phyloP scores from a whole-genome alignment of 1,140 invertebrate genomes.

The Metopolophium dirhodum region DNA sequence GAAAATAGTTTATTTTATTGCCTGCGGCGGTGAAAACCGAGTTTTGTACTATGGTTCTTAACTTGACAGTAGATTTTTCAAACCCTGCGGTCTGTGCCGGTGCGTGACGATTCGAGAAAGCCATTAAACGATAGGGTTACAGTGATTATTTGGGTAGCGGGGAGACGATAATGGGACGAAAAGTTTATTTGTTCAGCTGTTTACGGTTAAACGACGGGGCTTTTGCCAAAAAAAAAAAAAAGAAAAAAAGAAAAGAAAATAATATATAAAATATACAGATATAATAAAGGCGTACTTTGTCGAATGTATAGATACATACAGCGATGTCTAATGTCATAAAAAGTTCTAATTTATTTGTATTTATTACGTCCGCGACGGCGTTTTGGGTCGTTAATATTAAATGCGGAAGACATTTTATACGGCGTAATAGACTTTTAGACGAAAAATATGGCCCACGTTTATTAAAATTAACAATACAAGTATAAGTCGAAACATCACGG shows the following conservation, averaged over 20 bases:
- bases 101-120: conserved; percentile 46
- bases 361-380: background rate
- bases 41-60: background rate
- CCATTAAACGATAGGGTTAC: conserved; percentile 50
- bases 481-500: conserved; percentile 10
- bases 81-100: conserved; percentile 21
- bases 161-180: conserved; percentile 14
- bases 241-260: background rate
- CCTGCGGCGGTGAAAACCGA: conserved; percentile 19
- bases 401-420: background rate
- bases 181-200: conserved; percentile 39
- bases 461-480: conserved; percentile 26
- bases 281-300: background rate
- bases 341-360: conserved; percentile 20
- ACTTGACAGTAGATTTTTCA: conserved; percentile 41
- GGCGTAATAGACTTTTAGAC: background rate
- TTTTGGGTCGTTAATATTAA: conserved; percentile 8
- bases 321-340: conserved; percentile 30
- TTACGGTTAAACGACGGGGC: conserved; percentile 34
- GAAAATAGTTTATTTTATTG: conserved; percentile 20
- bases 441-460: conserved; percentile 7
- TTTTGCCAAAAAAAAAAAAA: conserved; percentile 29
- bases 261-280: background rate
- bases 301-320: background rate
- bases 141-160: conserved; percentile 35